A percentile compares a stretch with the other conserved stretches of the same genome.
Evolutionary conservation across 2,113 vertebrate genomes (phyloP).

Genomic region (Syngnathoides biaculeatus): DNA sequence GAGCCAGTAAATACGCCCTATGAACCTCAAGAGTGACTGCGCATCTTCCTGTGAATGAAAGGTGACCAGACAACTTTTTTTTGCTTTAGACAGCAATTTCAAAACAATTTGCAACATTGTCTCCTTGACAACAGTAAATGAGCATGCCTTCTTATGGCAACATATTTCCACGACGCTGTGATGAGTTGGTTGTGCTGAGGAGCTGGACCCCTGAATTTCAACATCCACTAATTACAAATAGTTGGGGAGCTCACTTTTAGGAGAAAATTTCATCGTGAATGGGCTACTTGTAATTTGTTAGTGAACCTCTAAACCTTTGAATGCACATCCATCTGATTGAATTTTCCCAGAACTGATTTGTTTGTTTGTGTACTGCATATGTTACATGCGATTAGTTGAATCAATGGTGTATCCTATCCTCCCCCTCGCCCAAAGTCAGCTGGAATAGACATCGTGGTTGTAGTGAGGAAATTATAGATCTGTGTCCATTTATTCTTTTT

Average conservation of each 20-base stretch:
- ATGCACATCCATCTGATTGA: too few species aligned
- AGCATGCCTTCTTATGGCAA: not conserved
- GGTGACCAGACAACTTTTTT: conserved; percentile 23
- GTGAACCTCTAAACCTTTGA: too few species aligned
- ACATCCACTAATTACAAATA: not conserved
- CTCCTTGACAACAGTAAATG: not conserved
- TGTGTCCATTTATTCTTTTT: too few species aligned
- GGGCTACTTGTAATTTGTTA: too few species aligned
- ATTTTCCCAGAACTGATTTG: too few species aligned
- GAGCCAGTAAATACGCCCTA: conserved; percentile 19
- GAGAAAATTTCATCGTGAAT: not conserved
- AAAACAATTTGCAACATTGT: conserved; percentile 5
- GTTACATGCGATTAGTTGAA: too few species aligned
- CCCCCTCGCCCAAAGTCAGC: too few species aligned
- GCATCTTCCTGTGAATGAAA: conserved; percentile 35
- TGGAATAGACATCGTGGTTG: too few species aligned
- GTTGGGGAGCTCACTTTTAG: not conserved
- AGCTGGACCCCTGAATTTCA: too few species aligned
- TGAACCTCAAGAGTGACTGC: not conserved
- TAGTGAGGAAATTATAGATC: too few species aligned
- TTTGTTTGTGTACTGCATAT: too few species aligned
- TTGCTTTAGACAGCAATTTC: conserved; percentile 13
- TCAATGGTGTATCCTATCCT: too few species aligned
- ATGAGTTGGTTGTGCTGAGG: not conserved
- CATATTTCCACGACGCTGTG: not conserved